Percentiles rank a stretch among this genome's conserved stretches.
Conservation (phyloP, 2,888 invertebrate species). For the Drosophila mimica region DNA sequence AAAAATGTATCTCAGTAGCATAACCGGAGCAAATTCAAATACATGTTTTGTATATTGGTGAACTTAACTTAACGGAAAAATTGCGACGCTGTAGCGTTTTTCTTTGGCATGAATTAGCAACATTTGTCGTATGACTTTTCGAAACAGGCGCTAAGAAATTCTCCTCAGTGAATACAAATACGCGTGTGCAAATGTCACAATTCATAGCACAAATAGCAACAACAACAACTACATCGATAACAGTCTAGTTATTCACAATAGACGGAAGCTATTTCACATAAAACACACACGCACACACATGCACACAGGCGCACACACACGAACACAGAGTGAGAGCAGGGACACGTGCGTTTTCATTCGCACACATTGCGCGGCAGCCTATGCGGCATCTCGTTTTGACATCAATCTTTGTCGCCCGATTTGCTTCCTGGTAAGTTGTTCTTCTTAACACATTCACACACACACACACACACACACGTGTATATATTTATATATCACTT, state of each 20-base stretch:
- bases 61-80: conserved; percentile 6
- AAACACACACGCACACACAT: conserved; percentile 24
- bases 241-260: conserved; percentile 73
- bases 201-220: conserved; percentile 49
- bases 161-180: conserved; percentile 21
- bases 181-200: conserved; percentile 73
- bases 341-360: conserved; percentile 77
- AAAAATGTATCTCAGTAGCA: not conserved
- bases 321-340: conserved; percentile 36
- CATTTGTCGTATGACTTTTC: conserved; percentile 33
- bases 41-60: conserved; percentile 9
- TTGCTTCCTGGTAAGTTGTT: conserved; percentile 73
- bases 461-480: not conserved
- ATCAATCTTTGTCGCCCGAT: conserved; percentile 77
- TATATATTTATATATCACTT: conserved; percentile 17
- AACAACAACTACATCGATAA: conserved; percentile 53
- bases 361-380: conserved; percentile 48
- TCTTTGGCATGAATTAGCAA: conserved; percentile 49
- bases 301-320: not conserved
- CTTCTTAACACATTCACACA: conserved; percentile 3
- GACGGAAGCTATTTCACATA: conserved; percentile 72
- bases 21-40: not conserved
- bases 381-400: conserved; percentile 66
- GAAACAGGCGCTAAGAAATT: conserved; percentile 37
- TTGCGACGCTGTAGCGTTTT: conserved; percentile 31